Evolutionary conservation across 2,113 vertebrate species (phyloP), one percentile per base, ranked within the genome.

Genomic region (Pachyramphus minor): DNA sequence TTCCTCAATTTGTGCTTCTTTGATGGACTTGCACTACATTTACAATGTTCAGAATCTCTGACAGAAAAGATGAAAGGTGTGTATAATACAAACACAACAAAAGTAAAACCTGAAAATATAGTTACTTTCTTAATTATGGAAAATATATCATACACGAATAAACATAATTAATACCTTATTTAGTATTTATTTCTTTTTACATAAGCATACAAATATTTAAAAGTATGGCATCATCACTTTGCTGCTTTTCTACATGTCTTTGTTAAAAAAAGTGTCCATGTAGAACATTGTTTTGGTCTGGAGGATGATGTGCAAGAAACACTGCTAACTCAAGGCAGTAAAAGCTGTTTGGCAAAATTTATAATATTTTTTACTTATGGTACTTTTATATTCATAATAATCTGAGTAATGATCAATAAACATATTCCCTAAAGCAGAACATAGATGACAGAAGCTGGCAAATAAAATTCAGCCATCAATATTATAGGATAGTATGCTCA

Each of bases 251-350:
- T 66, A 23, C 11, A 4, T 7, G 6, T 42, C 33, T 90, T 28
- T 52, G 6, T 47, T 44, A 20, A 45, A 68, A 81, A 81, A 12
- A 8, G 1, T 12, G 22, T 11, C 16, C 19, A 4, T 1, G 0
- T n/a, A 37, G 17, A 5, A 14, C 2, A 8, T 27, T 49, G 17
- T 55, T 75, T 63, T 55, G 6, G 6, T 55, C 16, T 69, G 22
- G 62, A 58, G 6, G 24, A 58, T 35, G 18, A 33, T 30, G 14
- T 42, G 6, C 39, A 79, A 27, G 5, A 12, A 93, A 33, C 30
- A 49, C 2, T 53, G 28, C 4, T 59, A 66, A 62, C 23, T 73
- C n/a, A 55, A 8, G 41, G 24, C 28, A 39, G 84, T 2, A 19
- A 27, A 50, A 66, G 13, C 2, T 60, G 12, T 49, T 58, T 63